Evolutionary conservation across 2,888 invertebrate species (phyloP), one percentile per base, ranked within the genome.

Genomic region (Dryadula phaetusa): DNA sequence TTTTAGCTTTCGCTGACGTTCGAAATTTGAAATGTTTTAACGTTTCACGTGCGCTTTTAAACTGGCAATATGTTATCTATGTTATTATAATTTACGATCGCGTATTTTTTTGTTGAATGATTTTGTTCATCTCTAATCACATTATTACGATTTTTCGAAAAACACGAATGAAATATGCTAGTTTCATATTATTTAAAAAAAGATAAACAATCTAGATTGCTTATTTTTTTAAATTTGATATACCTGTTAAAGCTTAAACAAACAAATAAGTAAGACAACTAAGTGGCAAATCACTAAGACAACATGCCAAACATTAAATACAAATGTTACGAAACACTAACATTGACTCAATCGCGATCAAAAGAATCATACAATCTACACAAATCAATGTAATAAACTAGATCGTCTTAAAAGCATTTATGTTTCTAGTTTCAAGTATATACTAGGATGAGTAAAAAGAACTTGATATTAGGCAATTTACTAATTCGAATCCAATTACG

Each of bases 11-110:
- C 68, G 62, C 71, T 77, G 76, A 72, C 75, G 77, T 80, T 80
- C 73, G 75, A 76, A 78, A 75, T 80, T 78, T 77, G 74, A 77
- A 65, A 60, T 65, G 64, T 65, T 58, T 20, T 47, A 58, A 58
- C 40, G 49, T 49, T 58, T 58, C 64, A 58, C 58, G 64, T 47
- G 47, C 40, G 58, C 64, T 64, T 53, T 52, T 28, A 40, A 49
- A 58, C 58, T 18, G 64, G 58, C 40, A 42, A 49, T 64, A 64
- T 47, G 18, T 64, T 64, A 64, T 58, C 37, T 64, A 40, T 56
- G 64, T 28, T 37, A 4, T 46, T 64, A n/a, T 58, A 58, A 56
- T 47, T 37, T 56, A 56, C 34, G 20, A 22, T 40, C 20, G 20
- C 32, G 52, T 28, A 46, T 32, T 32, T 20, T 63, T 54, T 46